These are phyloP conservation scores for Cosmopolites sordidus DNA, from an alignment of 2,888 invertebrate species.

Conservation along the genomic window DNA sequence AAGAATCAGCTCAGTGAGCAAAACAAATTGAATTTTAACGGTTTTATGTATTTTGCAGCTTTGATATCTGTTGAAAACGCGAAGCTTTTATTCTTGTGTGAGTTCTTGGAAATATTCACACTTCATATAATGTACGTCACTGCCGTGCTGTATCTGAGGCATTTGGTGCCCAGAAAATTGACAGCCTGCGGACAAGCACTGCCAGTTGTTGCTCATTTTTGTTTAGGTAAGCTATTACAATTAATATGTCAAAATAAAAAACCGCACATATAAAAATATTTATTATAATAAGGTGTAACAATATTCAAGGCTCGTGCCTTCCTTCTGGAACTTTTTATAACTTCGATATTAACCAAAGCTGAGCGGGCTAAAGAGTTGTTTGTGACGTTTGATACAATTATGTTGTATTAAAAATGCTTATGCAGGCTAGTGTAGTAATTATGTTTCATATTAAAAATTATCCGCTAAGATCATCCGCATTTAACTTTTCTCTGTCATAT, in stretches of 20 bases:
- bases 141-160: constrained; percentile 74
- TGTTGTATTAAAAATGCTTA: too few relatives aligned
- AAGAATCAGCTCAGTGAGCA: constrained; percentile 27
- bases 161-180: constrained; percentile 71
- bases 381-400: too few relatives aligned
- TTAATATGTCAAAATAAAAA: too few relatives aligned
- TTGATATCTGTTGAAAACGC: constrained; percentile 56
- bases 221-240: constrained; percentile 59
- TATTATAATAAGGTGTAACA: too few relatives aligned
- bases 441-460: too few relatives aligned
- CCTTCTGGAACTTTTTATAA: too few relatives aligned
- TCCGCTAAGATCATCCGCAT: too few relatives aligned
- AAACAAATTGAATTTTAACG: neutral
- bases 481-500: too few relatives aligned
- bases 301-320: too few relatives aligned
- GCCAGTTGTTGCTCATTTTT: constrained; percentile 75
- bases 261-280: neutral
- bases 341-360: too few relatives aligned
- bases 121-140: constrained; percentile 77
- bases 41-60: constrained; percentile 44
- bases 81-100: constrained; percentile 64
- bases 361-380: too few relatives aligned
- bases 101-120: constrained; percentile 70
- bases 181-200: constrained; percentile 75
- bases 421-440: too few relatives aligned